Evolutionary conservation across 2,797 vertebrate species (phyloP).

Genomic region (Falco naumanni): DNA sequence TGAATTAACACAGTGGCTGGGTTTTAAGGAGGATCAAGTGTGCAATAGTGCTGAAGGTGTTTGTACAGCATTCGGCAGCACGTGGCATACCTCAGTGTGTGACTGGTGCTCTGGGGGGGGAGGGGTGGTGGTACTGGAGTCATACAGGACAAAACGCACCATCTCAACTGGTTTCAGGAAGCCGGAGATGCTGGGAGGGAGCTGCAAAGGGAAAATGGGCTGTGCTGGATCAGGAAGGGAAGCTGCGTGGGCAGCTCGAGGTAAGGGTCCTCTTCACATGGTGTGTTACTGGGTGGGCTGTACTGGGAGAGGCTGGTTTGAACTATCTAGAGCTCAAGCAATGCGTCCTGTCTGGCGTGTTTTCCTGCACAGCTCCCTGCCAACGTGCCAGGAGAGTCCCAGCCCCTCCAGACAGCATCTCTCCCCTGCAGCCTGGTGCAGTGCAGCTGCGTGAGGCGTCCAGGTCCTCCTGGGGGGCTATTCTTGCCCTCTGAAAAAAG

Average conservation of each 20-base stretch:
- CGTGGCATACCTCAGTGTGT: accelerated
- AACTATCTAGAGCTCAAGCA: background rate
- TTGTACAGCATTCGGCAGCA: background rate
- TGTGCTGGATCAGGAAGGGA: background rate
- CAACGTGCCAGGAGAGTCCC: background rate
- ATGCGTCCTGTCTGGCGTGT: background rate
- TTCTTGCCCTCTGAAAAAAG: background rate
- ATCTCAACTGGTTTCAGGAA: background rate
- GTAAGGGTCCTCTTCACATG: background rate
- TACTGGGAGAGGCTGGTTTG: background rate
- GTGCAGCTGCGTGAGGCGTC: background rate
- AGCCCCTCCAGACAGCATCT: background rate
- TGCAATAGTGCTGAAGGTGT: background rate
- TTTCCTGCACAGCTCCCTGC: background rate
- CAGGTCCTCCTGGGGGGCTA: background rate
- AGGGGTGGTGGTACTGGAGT: background rate
- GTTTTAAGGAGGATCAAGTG: background rate
- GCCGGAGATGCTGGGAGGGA: background rate
- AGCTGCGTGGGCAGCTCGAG: background rate
- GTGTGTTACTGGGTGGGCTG: background rate
- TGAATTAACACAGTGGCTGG: background rate
- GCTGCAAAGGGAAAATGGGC: background rate
- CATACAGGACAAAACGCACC: background rate
- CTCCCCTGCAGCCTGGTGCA: background rate
- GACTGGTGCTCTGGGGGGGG: background rate